Base-by-base conservation (phyloP, 2,113 vertebrate species). In the Perognathus longimembris region DNA sequence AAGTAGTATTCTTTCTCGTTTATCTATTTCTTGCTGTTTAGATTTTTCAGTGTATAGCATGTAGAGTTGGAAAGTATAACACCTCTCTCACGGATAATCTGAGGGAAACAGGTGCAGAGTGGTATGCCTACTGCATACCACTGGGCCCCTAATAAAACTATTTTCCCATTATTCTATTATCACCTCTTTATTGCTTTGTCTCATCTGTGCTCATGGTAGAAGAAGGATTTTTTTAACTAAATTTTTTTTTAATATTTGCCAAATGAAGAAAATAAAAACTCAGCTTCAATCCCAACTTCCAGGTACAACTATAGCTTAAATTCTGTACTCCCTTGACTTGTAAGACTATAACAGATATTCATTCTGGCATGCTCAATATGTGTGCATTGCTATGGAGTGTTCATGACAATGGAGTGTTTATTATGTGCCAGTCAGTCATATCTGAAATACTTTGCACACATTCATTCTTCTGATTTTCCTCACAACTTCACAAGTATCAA, bases 41-140 rank as follows among this genome's bases (percentile, higher is more conserved):
- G 28, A 36, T 76, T 36, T 82, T 95, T 40, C 64, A 10, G 54
- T 50, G 24, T 18, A 28, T 10, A 45, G 73, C 50, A 81, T 73
- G 92, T 76, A 92, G 91, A 90, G 74, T 34, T 34, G n/a, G 79
- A 76, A 92, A 36, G 54, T 42, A 57, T 4, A 30, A 32, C 38
- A 61, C 69, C 21, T 77, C 36, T 3, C 11, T 89, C 63, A 28
- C 64, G 24, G n/a, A n/a, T 90, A 38, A 20, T 36, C 11, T 5
- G 67, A 90, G 64, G 64, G 93, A 94, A 76, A 57, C 4, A 30
- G 79, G 40, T 17, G 45, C 7, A 61, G 64, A 61, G 32, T 28
- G 26, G 6, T 36, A 45, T 54, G 50, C 50, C 50, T 54, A 54
- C 50, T 54, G 8, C 50, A 54, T 20, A 54, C 50, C 50, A 54